Evolutionary conservation across 1,140 invertebrate genomes (phyloP).

Genomic region (Leptinotarsa texana): DNA sequence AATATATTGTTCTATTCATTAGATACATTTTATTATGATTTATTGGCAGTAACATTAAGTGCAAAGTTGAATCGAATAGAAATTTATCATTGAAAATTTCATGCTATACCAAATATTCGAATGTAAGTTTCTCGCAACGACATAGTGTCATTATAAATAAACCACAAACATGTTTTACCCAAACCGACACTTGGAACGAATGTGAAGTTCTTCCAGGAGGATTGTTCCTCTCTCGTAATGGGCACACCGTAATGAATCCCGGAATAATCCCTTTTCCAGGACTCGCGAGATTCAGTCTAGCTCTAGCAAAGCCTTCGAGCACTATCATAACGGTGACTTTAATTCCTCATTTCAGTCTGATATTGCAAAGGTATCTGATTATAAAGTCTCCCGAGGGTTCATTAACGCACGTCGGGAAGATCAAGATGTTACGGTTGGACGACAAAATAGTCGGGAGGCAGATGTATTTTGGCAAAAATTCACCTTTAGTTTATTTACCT

Average conservation of each 20-base stretch:
- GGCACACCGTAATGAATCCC: conserved; percentile 4
- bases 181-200: not conserved
- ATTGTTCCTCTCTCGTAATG: not conserved
- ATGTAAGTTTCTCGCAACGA: too few relatives aligned
- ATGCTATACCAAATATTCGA: too few relatives aligned
- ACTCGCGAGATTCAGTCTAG: not conserved
- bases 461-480: not conserved
- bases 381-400: conserved; percentile 21
- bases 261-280: conserved; percentile 5
- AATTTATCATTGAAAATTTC: too few relatives aligned
- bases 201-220: not conserved
- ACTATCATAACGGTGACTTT: conserved; percentile 14
- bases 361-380: conserved; percentile 22
- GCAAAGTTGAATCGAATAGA: too few relatives aligned
- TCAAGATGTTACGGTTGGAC: conserved; percentile 12
- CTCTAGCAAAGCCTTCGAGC: not conserved
- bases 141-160: too few relatives aligned
- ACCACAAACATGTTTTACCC: too few relatives aligned
- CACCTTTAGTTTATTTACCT: too few relatives aligned
- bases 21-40: too few relatives aligned
- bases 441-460: not conserved
- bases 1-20: too few relatives aligned
- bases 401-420: conserved; percentile 20
- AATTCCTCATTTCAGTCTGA: conserved; percentile 17
- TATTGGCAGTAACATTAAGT: too few relatives aligned